These are phyloP conservation scores for Coryphaenoides rupestris DNA, from an alignment of 2,113 vertebrate species.

Conservation along the genomic window DNA sequence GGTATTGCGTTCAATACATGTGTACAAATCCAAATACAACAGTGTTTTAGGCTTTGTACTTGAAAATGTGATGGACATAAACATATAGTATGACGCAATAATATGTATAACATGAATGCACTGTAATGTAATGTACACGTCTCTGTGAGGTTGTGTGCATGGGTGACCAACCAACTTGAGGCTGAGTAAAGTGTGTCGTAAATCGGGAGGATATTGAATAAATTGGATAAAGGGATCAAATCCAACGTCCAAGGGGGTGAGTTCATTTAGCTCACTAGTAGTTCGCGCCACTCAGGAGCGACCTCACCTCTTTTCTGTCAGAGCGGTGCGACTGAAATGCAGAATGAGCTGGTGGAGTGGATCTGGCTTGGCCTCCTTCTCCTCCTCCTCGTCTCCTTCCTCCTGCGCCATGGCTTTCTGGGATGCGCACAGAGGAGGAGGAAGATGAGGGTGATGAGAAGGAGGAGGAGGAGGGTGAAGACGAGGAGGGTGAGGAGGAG, in stretches of 20 bases:
- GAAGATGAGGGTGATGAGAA: not conserved
- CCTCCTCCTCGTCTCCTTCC: slow-evolving; percentile 82
- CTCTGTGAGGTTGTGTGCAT: too few relatives aligned
- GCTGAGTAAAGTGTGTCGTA: not conserved
- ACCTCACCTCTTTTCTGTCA: slow-evolving; percentile 88
- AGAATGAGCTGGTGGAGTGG: slow-evolving; percentile 92
- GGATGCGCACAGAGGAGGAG: not conserved
- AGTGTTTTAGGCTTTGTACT: too few relatives aligned
- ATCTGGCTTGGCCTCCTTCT: slow-evolving; percentile 85
- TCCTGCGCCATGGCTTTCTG: slow-evolving; percentile 83
- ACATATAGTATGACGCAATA: too few relatives aligned
- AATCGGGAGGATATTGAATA: not conserved
- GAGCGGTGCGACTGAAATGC: slow-evolving; percentile 89
- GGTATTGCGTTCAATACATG: too few relatives aligned
- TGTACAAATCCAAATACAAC: too few relatives aligned
- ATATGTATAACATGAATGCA: too few relatives aligned
- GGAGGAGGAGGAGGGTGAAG: not conserved
- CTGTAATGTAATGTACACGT: too few relatives aligned
- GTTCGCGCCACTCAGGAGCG: too few relatives aligned
- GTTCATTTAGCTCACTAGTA: too few relatives aligned
- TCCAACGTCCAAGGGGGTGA: too few relatives aligned
- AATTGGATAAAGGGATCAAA: not conserved
- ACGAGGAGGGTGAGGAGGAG: not conserved
- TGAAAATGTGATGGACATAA: too few relatives aligned
- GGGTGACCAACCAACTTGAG: not conserved